phyloP scores from a whole-genome alignment of 2,797 vertebrate species.

The Myotis myotis region DNA sequence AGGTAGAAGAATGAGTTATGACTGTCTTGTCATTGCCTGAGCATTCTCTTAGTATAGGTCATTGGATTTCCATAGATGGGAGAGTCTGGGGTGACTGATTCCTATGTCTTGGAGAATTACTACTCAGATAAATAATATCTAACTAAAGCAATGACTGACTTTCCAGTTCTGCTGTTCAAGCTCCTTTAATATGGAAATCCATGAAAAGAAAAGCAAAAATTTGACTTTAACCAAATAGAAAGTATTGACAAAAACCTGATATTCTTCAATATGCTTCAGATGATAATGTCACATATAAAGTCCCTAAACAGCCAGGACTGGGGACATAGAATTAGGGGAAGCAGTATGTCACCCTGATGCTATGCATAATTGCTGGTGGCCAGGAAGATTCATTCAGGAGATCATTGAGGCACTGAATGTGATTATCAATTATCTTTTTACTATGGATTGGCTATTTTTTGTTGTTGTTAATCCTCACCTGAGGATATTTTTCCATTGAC shows the following conservation, averaged over 20 bases:
- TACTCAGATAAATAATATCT: neutral
- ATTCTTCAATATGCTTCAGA: neutral
- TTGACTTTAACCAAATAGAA: constrained; percentile 23
- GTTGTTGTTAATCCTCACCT: too few species aligned
- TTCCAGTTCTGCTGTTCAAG: neutral
- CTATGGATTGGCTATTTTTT: neutral
- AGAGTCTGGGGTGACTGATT: neutral
- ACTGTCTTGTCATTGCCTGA: neutral
- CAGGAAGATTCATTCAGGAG: neutral
- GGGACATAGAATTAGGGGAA: neutral
- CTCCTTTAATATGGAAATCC: neutral
- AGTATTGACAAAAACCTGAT: neutral
- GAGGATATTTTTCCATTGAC: too few species aligned
- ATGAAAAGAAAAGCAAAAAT: neutral
- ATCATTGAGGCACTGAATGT: neutral
- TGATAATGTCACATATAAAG: neutral
- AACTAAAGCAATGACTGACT: neutral
- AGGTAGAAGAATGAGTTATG: neutral
- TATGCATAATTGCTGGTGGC: neutral
- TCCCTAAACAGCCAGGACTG: neutral
- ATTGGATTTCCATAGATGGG: neutral
- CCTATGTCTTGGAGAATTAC: neutral
- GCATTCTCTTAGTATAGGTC: neutral
- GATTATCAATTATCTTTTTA: neutral
- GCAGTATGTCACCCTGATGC: too few species aligned